Base-by-base conservation (phyloP, 2,797 vertebrate genomes). In the Myotis daubentonii region DNA sequence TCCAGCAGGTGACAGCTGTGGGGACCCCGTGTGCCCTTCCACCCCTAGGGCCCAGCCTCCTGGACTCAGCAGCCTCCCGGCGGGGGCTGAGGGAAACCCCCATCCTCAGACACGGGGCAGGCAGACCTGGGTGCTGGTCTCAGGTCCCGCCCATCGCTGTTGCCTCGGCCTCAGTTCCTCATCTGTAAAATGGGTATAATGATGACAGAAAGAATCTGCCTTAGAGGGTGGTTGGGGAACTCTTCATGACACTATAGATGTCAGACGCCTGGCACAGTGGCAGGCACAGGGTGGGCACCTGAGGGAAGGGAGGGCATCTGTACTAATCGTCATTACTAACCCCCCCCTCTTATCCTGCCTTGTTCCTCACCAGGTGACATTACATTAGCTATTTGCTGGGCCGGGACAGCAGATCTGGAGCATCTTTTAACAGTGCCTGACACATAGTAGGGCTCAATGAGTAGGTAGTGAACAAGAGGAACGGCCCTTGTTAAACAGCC, bases 261-360 rank as follows among this genome's bases (percentile, higher is more conserved):
- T 23, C 44, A 79, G 33, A 22, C 0, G 2, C n/a, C 44, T 13
- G 5, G 30, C 25, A 2, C 19, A 53, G 65, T 1, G n/a, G 49
- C 78, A 15, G 25, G 70, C 5, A 20, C 49, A 1, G 4, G 7
- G 19, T 3, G 10, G 44, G n/a, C 8, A 20, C 44, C 15, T 2
- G 23, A 19, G 3, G 41, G 30, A 23, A 19, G 68, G 0, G 5
- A 68, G 15, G 38, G 41, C 1, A 0, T 7, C 41, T 10, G 0
- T 2, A 1, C 8, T 3, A 25, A 22, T 23, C 11, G 0, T 30
- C 6, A 0, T 38, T 3, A 4, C 8, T 0, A 28, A 28, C 41
- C 71, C 55, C 15, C 10, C 6, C 2, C n/a, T 65, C 60, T 7
- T 9, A 22, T 25, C 70, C 51, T 55, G n/a, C 49, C 30, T 71